Base-by-base conservation (phyloP, 2,888 invertebrate species). In the Myopa tessellatipennis region DNA sequence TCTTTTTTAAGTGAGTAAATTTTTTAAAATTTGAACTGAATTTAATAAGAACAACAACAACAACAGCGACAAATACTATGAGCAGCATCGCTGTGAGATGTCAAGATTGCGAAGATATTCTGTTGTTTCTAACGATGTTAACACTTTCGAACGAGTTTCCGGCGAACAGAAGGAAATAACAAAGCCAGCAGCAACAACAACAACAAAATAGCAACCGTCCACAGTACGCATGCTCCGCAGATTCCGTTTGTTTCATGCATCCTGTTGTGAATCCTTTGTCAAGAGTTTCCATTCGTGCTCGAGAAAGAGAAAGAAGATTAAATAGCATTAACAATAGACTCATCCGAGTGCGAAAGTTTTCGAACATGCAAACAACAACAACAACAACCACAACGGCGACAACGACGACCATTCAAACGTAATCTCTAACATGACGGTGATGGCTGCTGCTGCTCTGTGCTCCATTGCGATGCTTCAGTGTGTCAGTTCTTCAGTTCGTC, bases 401-500 rank as follows among this genome's bases (percentile, higher is more conserved):
- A 26, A 36, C 6, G 36, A 50, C 50, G 7, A 7, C 26, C 26
- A 36, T 26, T 36, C 34, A 26, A n/a, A 26, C 63, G 36, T 63
- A 63, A 45, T 45, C 26, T 34, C 63, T 26, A 45, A 45, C 7
- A 45, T 36, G n/a, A 45, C 50, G 40, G n/a, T 52, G 34, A 69
- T 45, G 45, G 45, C 45, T 1, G 10, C 45, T 8, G 45, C 45
- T 45, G 45, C 45, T 45, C 4, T 36, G 45, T 18, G 61, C 50
- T 61, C 55, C 70, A 55, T 70, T 45, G 40, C 40, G 45, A 45
- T 61, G 45, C 55, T n/a, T 55, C 55, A 16, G 26, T 61, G 45
- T 45, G 45, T 73, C 73, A 73, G 73, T 73, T 45, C 73, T 38
- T 73, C 73, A 73, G 73, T 73, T 45, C 73, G 61, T 73, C 73